These are phyloP conservation scores for Bombus terrestris DNA, from an alignment of 1,140 invertebrate species.

Conservation along the genomic window DNA sequence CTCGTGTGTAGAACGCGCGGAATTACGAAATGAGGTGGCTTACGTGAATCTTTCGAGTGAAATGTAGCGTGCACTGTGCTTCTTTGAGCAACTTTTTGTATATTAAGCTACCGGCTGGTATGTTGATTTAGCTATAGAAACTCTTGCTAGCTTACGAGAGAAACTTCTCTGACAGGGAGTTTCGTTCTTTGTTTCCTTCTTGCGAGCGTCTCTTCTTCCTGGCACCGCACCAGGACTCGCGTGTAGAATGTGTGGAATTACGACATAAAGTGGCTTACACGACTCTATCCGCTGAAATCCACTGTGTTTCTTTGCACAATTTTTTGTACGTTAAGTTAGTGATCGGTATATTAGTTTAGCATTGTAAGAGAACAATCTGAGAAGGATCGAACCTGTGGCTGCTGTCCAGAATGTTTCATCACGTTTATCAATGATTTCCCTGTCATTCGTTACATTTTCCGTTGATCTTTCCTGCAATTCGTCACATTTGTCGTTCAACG, in stretches of 20 bases:
- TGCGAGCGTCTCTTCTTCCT: not conserved
- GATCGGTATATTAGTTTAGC: too few species aligned
- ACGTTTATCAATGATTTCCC: too few species aligned
- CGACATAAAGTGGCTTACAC: not conserved
- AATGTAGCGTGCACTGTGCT: not conserved
- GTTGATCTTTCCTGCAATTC: too few species aligned
- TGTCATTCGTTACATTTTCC: too few species aligned
- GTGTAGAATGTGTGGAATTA: not conserved
- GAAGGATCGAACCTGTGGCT: not conserved
- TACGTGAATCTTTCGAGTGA: not conserved
- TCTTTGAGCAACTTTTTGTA: not conserved
- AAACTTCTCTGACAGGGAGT: too few species aligned
- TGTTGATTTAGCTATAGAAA: not conserved
- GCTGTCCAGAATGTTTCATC: not conserved
- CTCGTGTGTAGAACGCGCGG: not conserved
- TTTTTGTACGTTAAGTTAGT: too few species aligned
- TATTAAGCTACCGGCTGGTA: too few species aligned
- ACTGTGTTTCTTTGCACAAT: not conserved
- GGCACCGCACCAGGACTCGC: not conserved
- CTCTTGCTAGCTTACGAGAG: not conserved
- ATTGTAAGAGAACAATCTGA: too few species aligned
- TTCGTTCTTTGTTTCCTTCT: not conserved
- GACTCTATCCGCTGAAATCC: not conserved
- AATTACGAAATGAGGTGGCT: not conserved
- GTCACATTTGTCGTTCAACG: too few species aligned